Percentiles rank a stretch among this genome's conserved stretches.
phyloP scores from a whole-genome alignment of 1,140 invertebrate genomes.

The Magallana gigas region DNA sequence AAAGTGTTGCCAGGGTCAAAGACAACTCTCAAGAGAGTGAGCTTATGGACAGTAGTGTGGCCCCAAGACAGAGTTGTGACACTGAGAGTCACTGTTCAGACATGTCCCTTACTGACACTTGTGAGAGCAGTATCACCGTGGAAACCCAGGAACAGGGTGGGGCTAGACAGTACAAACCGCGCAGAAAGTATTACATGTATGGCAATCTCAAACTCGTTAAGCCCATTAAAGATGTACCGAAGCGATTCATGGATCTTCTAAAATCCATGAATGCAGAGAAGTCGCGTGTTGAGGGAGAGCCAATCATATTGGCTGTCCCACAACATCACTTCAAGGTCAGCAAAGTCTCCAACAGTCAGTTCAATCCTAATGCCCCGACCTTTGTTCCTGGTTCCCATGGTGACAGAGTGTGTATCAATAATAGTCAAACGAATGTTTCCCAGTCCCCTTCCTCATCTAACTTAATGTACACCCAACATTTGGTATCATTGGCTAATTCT shows the following conservation, averaged over 20 bases:
- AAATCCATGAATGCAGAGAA: conserved; percentile 71
- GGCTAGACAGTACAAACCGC: conserved; percentile 58
- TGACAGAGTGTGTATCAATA: conserved; percentile 10
- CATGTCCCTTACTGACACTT: conserved; percentile 53
- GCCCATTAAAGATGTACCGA: conserved; percentile 77
- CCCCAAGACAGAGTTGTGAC: conserved; percentile 20
- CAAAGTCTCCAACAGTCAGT: neutral
- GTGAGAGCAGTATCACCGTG: conserved; percentile 16
- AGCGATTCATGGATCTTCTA: conserved; percentile 72
- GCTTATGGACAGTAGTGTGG: neutral
- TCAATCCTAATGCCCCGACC: conserved; percentile 70
- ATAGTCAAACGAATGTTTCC: neutral
- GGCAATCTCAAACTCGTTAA: conserved; percentile 74
- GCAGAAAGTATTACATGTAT: conserved; percentile 75
- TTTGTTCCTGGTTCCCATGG: conserved; percentile 66
- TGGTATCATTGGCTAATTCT: conserved; percentile 21
- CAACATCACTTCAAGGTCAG: conserved; percentile 27
- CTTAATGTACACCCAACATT: neutral
- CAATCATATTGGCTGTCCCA: conserved; percentile 70
- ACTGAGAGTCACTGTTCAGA: conserved; percentile 51
- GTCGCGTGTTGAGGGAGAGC: conserved; percentile 73
- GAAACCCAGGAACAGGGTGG: conserved; percentile 28
- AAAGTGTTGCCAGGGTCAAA: conserved; percentile 24
- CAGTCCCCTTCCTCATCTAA: conserved; percentile 8
- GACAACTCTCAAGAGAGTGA: neutral